Evolutionary conservation across 2,113 vertebrate genomes (phyloP), one percentile per base, ranked within the genome.

Genomic region (Pituophis catenifer): DNA sequence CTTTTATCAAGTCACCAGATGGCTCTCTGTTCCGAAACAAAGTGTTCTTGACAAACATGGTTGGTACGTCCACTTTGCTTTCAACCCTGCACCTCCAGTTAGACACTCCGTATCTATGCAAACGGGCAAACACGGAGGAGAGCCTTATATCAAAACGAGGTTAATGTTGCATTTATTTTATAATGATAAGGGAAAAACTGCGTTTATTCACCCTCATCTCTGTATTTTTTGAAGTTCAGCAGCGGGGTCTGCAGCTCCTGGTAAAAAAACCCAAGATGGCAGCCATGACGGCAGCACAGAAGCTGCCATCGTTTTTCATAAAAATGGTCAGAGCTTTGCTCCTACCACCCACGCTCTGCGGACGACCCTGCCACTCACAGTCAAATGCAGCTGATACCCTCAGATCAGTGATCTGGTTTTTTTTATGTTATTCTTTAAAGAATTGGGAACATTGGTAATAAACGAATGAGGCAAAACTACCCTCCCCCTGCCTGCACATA

Each of bases 1-100:
- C 98, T 98, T 98, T 98, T 98, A 99, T 98, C 98, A 99, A 98
- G 98, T 98, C 98, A 97, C 98, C 98, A 98, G 98, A 98, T 98
- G 98, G 98, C 98, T 91, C 93, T 8, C 10, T 70, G 97, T 96
- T 97, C 96, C 9, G 96, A 97, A 98, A 98, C 97, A 95, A 57
- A 53, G 94, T 95, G 97, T 94, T 95, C 94, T 90, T 94, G 96
- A 97, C 95, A 89, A 95, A 96, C 33, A 9, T 55, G 3, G 5
- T 10, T 96, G 95, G 92, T 94, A 13, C 81, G 33, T 65, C 85
- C 88, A 93, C 94, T 95, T 12, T 26, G 93, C 94, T 70, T 86
- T 93, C 90, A 89, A 95, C 55, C 26, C 70, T 19, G 38, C 9
- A 87, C 24, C 89, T 52, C 26, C 13, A 24, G 53, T 44, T 9